phyloP scores from a whole-genome alignment of 2,113 vertebrate genomes.

The Bubo scandiacus region DNA sequence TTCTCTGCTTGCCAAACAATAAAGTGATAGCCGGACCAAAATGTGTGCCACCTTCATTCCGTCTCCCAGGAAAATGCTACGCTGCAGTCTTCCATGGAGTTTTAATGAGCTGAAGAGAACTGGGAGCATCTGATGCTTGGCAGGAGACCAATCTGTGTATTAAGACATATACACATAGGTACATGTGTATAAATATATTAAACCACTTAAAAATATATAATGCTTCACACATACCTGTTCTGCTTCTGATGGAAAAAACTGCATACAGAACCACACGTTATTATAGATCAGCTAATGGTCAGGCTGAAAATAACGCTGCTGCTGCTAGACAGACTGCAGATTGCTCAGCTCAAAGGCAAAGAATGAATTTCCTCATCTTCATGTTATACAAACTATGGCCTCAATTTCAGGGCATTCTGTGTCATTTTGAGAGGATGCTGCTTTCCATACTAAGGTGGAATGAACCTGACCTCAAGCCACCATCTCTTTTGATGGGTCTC shows the following conservation, averaged over 20 bases:
- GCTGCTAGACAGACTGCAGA: constrained; percentile 7
- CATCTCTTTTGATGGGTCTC: neutral
- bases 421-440: neutral
- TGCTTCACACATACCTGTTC: neutral
- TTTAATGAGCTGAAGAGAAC: neutral
- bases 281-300: neutral
- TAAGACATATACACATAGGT: neutral
- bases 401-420: neutral
- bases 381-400: neutral
- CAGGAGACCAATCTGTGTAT: neutral
- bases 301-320: neutral
- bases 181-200: neutral
- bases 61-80: neutral
- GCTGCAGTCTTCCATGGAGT: neutral
- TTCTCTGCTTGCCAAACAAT: constrained; percentile 4
- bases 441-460: neutral
- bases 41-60: neutral
- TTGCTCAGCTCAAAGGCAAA: constrained; percentile 4
- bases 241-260: neutral
- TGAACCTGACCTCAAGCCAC: neutral
- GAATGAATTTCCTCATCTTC: neutral
- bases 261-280: neutral
- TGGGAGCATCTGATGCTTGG: neutral
- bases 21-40: neutral
- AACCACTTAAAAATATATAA: neutral